Evolutionary conservation across 1,140 invertebrate species (phyloP), one percentile per base, ranked within the genome.

Genomic region (Scaptomyza graminum): DNA sequence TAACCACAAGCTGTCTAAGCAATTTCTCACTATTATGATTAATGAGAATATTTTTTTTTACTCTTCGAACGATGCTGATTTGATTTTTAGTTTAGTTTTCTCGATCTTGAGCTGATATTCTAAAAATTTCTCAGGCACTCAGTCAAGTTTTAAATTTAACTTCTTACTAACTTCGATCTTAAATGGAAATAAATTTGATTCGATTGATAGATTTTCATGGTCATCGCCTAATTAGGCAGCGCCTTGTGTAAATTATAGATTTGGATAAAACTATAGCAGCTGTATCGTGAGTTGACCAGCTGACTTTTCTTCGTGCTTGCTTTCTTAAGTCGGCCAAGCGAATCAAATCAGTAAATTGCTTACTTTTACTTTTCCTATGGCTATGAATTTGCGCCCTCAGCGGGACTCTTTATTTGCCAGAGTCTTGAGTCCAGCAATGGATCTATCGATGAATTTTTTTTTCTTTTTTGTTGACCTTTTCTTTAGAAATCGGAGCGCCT

Each of bases 291-390:
- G 28, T 72, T 73, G 80, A 66, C 80, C 80, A 84, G 80, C 80
- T 84, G 80, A 84, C 72, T 84, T 76, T 79, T 84, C 50, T 31
- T 31, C 28, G 7, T 41, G 12, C 50, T 39, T 63, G 67, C 76
- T 84, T 84, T 80, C 57, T 59, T 56, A 8, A 64, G 52, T 39
- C 66, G 49, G 11, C 31, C 66, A 74, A 64, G 80, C 80, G 81
- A 56, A 84, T 65, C 80, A 85, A 84, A 84, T 84, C 77, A 61
- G 34, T 59, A 79, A 83, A 84, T 79, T 73, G 67, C 80, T 84
- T 84, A 84, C 80, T 84, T 80, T 84, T 84, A 84, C 80, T 84
- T 84, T 78, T 82, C 34, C 50, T 13, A 41, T 55, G 18, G 31
- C 54, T 31, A n/a, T 41, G 13, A 11, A 28, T 57, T 44, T 68